Percentiles rank a stretch among this genome's conserved stretches.
Conservation (phyloP, 2,888 invertebrate species). For the Diarsia dahlii region DNA sequence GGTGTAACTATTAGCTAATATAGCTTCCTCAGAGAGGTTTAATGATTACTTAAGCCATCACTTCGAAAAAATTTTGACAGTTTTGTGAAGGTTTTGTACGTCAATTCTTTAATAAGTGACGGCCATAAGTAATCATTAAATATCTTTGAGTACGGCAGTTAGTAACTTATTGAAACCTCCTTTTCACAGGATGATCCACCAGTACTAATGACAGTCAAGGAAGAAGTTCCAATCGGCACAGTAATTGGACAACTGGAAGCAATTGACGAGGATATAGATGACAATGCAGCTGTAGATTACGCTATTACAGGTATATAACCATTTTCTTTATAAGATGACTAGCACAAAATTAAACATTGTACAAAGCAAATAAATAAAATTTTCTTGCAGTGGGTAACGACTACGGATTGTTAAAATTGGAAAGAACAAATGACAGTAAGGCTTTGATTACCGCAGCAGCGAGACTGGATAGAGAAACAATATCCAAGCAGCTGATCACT, state of each 20-base stretch:
- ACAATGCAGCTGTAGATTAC: conserved; percentile 94
- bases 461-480: conserved; percentile 92
- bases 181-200: conserved; percentile 91
- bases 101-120: too few relatives aligned
- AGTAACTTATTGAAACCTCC: too few relatives aligned
- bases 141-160: too few relatives aligned
- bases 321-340: neutral
- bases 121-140: too few relatives aligned
- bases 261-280: conserved; percentile 93
- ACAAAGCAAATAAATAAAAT: neutral
- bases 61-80: too few relatives aligned
- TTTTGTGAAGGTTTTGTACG: too few relatives aligned
- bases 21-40: too few relatives aligned
- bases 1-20: too few relatives aligned
- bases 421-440: conserved; percentile 92
- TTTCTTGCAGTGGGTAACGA: conserved; percentile 92
- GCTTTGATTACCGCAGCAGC: conserved; percentile 91
- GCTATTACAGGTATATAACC: conserved; percentile 90
- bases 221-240: conserved; percentile 93
- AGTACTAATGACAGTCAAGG: conserved; percentile 91
- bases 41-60: too few relatives aligned
- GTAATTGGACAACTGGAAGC: conserved; percentile 93
- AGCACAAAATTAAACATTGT: neutral
- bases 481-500: conserved; percentile 91
- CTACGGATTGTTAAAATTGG: conserved; percentile 91